Base-by-base conservation (phyloP, 2,888 invertebrate species). In the Athripsodes cinereus region DNA sequence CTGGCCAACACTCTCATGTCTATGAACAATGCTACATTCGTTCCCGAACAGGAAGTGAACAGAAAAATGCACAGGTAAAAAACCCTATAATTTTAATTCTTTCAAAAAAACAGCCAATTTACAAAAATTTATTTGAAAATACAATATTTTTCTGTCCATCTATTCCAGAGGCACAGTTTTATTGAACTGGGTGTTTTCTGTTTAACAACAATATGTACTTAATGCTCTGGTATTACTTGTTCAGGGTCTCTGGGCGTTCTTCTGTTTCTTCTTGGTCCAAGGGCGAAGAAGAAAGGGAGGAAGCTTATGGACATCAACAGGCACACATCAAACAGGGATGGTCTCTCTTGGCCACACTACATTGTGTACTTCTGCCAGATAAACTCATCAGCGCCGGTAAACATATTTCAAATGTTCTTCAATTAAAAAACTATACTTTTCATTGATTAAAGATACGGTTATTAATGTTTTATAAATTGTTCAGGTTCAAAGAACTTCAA, bases 1-100 rank as follows among this genome's bases (percentile, higher is more conserved):
- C 82, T 97, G 57, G 92, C 97, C 52, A 96, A 99, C 74, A 98
- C 98, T 0, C 81, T 99, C 52, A 95, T 98, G 95, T 93, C 96
- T 1, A 96, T 98, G 94, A 93, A 90, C 71, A 94, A 93, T 68
- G 94, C 96, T 31, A 92, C 93, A 44, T 96, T 97, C 73, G 85
- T 94, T 62, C 90, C 92, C 0, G 92, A 92, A 67, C 90, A 90
- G 71, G 92, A 93, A 69, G 79, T 90, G 57, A 87, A 85, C 64
- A 81, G 92, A 64, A 86, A 89, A 68, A 70, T 92, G 68, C 87
- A 88, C 71, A 82, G 87, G 85, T 85, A 66, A 65, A 20, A n/a
- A n/a, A n/a, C n/a, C n/a, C n/a, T 44, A 5, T 44, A 16, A 44
- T 44, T 8, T 13, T 44, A 44, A 26, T 10, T 10, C 44, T 44